Base-by-base conservation (phyloP, 2,888 invertebrate species). In the Argyresthia albistria region DNA sequence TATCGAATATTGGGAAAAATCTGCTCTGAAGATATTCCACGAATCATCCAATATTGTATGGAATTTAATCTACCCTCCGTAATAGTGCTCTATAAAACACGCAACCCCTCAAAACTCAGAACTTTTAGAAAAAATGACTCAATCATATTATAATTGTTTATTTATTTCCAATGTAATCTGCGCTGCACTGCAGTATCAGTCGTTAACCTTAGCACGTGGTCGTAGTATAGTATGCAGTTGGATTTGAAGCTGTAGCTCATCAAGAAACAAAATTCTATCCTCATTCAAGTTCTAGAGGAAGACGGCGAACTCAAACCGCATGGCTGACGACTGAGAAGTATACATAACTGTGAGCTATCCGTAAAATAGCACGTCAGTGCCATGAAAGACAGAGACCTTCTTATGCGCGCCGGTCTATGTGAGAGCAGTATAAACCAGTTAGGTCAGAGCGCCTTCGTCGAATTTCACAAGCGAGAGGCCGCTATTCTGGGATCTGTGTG, bases 241-340 rank as follows among this genome's bases (percentile, higher is more conserved):
- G 77, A 73, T 86, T 87, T 86, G 82, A 84, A 82, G 87, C 82
- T 84, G 86, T 84, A 87, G 87, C 84, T 86, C 80, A 75, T 61
- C 79, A 75, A 81, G 78, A 75, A 79, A 75, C 80, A 79, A 81
- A 83, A 81, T 69, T 83, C 79, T 75, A 64, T 51, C 80, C 72
- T 67, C 86, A 87, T 87, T 87, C 83, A 86, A 80, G 75, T 82
- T 82, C 76, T 86, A 86, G 87, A 87, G 80, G 80, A 87, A 87
- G 87, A 87, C 84, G 83, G 87, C 76, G 78, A 84, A 81, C 83
- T 73, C 80, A 78, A 86, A 76, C 83, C 76, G 76, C 80, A 84
- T 84, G 76, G 82, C 73, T 76, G 77, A 74, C 82, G 87, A 87
- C 86, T 76, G 87, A 87, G 87, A 87, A 86, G 87, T 86, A 86